Base-by-base conservation (phyloP, 2,888 invertebrate genomes). In the Dryobota labecula region DNA sequence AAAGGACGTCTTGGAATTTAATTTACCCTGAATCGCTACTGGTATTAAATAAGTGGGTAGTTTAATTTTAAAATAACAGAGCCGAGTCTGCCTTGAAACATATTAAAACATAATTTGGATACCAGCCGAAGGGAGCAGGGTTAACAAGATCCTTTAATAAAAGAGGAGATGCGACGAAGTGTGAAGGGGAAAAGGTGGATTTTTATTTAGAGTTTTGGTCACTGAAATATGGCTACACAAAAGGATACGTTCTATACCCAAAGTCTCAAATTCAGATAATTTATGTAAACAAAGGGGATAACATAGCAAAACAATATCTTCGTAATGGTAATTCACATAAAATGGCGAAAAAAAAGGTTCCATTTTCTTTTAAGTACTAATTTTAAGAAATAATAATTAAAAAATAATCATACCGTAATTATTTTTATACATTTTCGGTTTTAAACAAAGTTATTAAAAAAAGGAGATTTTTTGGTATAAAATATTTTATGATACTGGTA, bases 1-100 rank as follows among this genome's bases (percentile, higher is more conserved):
- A 78, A 83, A 87, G 83, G 82, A 88, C 80, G 82, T 87, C 87
- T 86, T 70, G 92, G 93, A 93, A 94, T 94, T 94, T 93, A 91
- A 94, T 93, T 92, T 93, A 78, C 77, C 80, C 73, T 63, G 67
- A 80, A 76, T 67, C 62, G 75, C 76, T 78, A 64, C 81, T 72
- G 83, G 61, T 72, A 79, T 70, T 58, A 78, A 69, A 82, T 84
- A 82, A 79, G 62, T 79, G 61, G 76, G 79, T 86, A 85, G 78
- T 85, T 86, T 81, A 86, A 85, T 83, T 85, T 85, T 85, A 83
- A 86, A 85, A 85, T 86, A 86, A 83, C 86, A 62, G 56, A 45
- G 76, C 43, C 27, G 62, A 65, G 68, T 62, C 49, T 72, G 45
- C 43, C 54, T 61, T 60, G 73, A 73, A 78, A 74, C 68, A 79